Base-by-base conservation (phyloP, 1,140 invertebrate genomes). In the Tetragonula clypearis region DNA sequence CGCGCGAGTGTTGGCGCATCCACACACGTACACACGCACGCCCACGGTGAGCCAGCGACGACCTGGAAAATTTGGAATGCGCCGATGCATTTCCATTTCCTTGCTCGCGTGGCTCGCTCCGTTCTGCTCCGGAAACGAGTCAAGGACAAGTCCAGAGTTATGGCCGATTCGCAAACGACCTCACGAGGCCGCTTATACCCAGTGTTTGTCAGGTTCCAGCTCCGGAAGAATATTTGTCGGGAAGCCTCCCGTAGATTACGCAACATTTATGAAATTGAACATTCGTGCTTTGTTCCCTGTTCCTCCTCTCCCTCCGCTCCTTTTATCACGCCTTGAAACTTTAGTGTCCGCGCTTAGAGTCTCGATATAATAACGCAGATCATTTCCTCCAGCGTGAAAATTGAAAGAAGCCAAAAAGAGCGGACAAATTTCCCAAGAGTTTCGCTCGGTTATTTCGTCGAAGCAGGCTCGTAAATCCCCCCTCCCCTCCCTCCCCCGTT, bases 1-100 rank as follows among this genome's bases (percentile, higher is more conserved):
- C 49, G 58, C 30, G 19, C 17, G 21, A 41, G 55, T 21, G 17
- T 4, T 21, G 8, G 12, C 21, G 15, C 49, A 14, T 30, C 30
- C 19, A 30, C 26, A 35, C 21, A 2, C n/a, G 14, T 5, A 9
- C 17, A 14, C 17, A 35, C 19, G 41, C 8, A 1, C 26, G 23
- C 30, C n/a, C 14, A 6, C 35, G 9, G 26, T 55, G n/a, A 30
- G 8, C 14, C 30, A 26, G n/a, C 55, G 41, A 1, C 74, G 65
- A 83, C 53, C 74, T 78, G 82, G 74, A 83, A 78, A 83, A 83
- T 69, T 83, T 53, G 26, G 82, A 56, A 69, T 60, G 73, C 81
- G 69, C 49, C 65, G 71, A 73, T 75, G 72, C 60, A 68, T 66
- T 68, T 76, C 30, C 72, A 66, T 76, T 75, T 66, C 60, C 30